phyloP scores from a whole-genome alignment of 2,113 vertebrate genomes.

The Menura novaehollandiae region DNA sequence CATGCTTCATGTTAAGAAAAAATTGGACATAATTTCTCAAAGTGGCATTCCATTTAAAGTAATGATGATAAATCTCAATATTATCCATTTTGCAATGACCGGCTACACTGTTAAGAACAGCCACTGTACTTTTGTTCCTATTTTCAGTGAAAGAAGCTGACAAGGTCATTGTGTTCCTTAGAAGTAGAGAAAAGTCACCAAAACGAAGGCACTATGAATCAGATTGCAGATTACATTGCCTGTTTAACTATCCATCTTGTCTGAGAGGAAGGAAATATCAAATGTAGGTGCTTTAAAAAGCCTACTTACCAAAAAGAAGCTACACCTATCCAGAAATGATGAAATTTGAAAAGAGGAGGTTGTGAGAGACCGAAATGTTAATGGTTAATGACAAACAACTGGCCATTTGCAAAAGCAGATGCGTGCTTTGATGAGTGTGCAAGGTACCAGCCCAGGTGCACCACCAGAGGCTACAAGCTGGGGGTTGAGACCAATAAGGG shows the following conservation, averaged over 20 bases:
- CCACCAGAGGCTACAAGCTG: background rate
- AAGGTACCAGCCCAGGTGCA: background rate
- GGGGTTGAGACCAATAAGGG: background rate
- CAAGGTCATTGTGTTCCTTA: background rate
- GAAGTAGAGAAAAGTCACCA: background rate
- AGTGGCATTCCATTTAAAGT: background rate
- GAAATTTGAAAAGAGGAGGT: background rate
- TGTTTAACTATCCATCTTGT: background rate
- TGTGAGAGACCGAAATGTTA: background rate
- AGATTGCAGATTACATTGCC: background rate
- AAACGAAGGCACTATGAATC: background rate
- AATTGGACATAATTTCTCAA: background rate
- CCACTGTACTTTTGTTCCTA: background rate
- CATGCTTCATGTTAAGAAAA: background rate
- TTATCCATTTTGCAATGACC: background rate
- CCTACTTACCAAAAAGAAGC: background rate
- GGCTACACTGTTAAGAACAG: background rate
- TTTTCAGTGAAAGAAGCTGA: background rate
- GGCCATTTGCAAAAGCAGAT: background rate
- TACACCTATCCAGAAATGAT: background rate
- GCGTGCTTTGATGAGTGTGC: background rate
- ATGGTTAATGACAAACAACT: background rate
- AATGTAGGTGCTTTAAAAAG: background rate
- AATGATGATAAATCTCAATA: background rate
- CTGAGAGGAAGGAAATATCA: background rate